Base-by-base conservation (phyloP, 2,797 vertebrate genomes). In the Gorsachius magnificus region DNA sequence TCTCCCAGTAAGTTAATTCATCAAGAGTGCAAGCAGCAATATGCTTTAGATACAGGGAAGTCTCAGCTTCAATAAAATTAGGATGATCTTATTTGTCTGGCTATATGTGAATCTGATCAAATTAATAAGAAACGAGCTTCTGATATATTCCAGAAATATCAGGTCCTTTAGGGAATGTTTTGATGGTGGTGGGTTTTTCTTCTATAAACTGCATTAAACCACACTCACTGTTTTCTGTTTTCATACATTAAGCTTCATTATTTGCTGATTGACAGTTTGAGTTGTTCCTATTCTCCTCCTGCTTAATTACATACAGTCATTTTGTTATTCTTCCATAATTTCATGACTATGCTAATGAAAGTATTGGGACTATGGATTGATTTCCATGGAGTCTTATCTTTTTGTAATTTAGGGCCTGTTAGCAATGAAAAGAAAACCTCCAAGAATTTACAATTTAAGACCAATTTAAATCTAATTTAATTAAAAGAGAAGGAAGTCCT, bases 381-480 rank as follows among this genome's bases (percentile, higher is more conserved):
- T 98, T 94, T 97, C 95, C 77, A 41, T 78, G 85, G 84, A 92
- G 82, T 75, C 91, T 96, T 97, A 89, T 91, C 87, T 90, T 97
- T 93, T 91, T 96, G 70, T 93, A 97, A 98, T 97, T 97, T 98
- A 96, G 68, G 61, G 56, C 41, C 92, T 97, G 95, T 97, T 98
- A 98, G 96, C 84, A 90, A 95, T 76, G 94, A 69, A 95, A 70
- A 75, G 51, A 95, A 93, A 96, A 54, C 35, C 71, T 95, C 92
- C 78, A 96, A 96, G 88, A 96, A 96, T 84, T 96, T 97, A 97
- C 83, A 78, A 91, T 98, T 98, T 97, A 97, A 98, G 97, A 97
- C 96, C 94, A 91, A 95, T 97, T 97, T 98, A 96, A 98, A 96
- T 96, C 70, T 97, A 97, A 98, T 98, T 98, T 97, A 98, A 96